phyloP scores from a whole-genome alignment of 1,140 invertebrate species.

The Drosophila micromelanica region DNA sequence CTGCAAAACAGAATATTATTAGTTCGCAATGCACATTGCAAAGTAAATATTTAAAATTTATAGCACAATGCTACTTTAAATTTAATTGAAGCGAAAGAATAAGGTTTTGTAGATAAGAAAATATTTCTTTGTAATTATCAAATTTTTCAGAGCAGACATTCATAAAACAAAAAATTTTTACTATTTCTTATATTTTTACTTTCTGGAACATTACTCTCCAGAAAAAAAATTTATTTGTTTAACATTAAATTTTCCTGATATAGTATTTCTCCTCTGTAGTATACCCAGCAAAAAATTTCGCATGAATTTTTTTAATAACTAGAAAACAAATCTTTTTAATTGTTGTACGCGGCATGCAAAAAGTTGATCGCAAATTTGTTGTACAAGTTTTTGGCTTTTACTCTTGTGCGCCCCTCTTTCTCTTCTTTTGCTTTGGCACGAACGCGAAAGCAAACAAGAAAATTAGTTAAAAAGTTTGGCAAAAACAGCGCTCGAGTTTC shows the following conservation, averaged over 20 bases:
- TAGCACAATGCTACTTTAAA: neutral
- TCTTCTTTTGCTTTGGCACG: neutral
- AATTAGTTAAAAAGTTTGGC: slow-evolving; percentile 74
- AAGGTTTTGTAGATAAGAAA: neutral
- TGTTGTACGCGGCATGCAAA: slow-evolving; percentile 51
- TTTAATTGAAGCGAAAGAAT: neutral
- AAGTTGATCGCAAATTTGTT: slow-evolving; percentile 64
- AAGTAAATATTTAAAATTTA: slow-evolving; percentile 3
- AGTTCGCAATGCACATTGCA: neutral
- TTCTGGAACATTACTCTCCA: neutral
- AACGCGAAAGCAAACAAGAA: slow-evolving; percentile 63
- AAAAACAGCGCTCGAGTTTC: slow-evolving; percentile 60
- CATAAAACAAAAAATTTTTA: neutral
- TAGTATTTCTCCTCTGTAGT: neutral
- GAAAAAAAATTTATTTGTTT: too few relatives aligned
- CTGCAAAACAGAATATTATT: neutral
- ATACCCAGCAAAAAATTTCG: slow-evolving; percentile 30
- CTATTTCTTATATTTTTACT: neutral
- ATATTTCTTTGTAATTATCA: neutral
- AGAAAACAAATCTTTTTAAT: slow-evolving; percentile 75
- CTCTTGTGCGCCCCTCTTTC: slow-evolving; percentile 10
- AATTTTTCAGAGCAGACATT: neutral
- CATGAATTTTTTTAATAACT: slow-evolving; percentile 30
- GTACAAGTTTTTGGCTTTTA: slow-evolving; percentile 57
- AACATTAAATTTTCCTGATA: neutral